Evolutionary conservation across 2,113 vertebrate species (phyloP), one percentile per base, ranked within the genome.

Genomic region (Brachypodius melanocephalos): DNA sequence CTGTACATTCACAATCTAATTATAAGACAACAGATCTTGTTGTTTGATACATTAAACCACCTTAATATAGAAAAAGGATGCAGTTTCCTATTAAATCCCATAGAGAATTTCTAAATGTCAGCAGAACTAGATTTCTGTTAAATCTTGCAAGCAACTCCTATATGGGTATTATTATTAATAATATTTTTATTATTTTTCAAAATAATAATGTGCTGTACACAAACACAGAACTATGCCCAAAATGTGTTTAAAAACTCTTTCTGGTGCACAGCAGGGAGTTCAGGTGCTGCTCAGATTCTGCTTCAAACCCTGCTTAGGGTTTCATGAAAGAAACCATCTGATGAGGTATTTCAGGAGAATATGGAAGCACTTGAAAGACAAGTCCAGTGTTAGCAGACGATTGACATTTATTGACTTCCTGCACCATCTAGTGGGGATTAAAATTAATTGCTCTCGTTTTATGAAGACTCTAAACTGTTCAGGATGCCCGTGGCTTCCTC

Each of bases 361-460:
- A 95, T 92, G 87, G 88, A 93, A 93, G 88, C 2, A 17, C 93
- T 96, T 93, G 85, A 90, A 94, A 95, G 94, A 79, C 55, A 88
- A 86, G 89, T 55, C 82, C 75, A 86, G 88, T 59, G 81, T 67
- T 63, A 42, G 85, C 31, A n/a, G 85, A 91, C 59, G 14, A 67
- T 93, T 97, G 95, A 91, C 93, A 88, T 97, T 97, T 97, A 97
- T 96, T 97, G 96, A 96, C 95, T 96, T 96, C 94, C 97, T 97
- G 95, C 96, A 95, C 95, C 96, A 97, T 95, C 96, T 97, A 97
- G 96, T 91, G 97, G 96, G 93, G 88, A 93, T 95, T 96, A 94
- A 95, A 96, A 96, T 96, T 89, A 97, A 90, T 94, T 95, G 67
- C 88, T 93, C 40, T 54, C 74, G 31, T 92, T 95, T 95, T 82